Conservation (phyloP, 53 echinoderm and acorn worm species). For the Mesocentrotus franciscanus region DNA sequence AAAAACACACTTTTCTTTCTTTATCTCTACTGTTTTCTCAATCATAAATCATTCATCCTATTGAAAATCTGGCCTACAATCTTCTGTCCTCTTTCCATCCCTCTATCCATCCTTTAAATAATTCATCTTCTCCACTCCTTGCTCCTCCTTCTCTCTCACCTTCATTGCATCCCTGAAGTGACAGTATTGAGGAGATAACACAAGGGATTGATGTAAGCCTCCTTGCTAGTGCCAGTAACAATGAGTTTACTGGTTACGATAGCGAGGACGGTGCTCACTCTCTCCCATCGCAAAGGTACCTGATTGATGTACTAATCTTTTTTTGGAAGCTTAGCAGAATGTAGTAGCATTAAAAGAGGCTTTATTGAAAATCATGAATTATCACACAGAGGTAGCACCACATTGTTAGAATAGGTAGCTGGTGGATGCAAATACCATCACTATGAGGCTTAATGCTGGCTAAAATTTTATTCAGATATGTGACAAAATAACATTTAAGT, state of each 20-base stretch:
- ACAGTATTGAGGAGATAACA: slow-evolving; percentile 58
- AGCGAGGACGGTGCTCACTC: slow-evolving; percentile 67
- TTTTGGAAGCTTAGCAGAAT: not conserved
- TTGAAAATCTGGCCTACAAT: too few species aligned
- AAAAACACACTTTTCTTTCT: too few species aligned
- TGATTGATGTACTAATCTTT: not conserved
- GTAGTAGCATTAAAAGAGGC: too few species aligned
- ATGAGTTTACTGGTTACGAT: slow-evolving; percentile 78
- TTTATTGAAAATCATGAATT: too few species aligned
- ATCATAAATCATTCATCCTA: too few species aligned
- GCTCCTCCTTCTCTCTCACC: slow-evolving; percentile 21
- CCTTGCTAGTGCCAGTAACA: slow-evolving; percentile 75
- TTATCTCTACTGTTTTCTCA: not conserved
- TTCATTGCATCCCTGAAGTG: slow-evolving; percentile 46
- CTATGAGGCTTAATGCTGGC: too few species aligned
- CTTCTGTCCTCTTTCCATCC: not conserved
- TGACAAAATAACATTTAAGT: too few species aligned
- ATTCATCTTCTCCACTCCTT: slow-evolving; percentile 19
- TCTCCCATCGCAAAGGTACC: slow-evolving; percentile 51
- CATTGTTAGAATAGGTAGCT: too few species aligned
- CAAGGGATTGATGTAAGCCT: slow-evolving; percentile 72
- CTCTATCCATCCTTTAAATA: not conserved
- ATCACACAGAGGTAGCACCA: too few species aligned
- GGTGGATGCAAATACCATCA: too few species aligned
- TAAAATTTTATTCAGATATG: too few species aligned